These are phyloP conservation scores for Phocides pigmalion DNA, from an alignment of 1,140 invertebrate species.

Conservation along the genomic window DNA sequence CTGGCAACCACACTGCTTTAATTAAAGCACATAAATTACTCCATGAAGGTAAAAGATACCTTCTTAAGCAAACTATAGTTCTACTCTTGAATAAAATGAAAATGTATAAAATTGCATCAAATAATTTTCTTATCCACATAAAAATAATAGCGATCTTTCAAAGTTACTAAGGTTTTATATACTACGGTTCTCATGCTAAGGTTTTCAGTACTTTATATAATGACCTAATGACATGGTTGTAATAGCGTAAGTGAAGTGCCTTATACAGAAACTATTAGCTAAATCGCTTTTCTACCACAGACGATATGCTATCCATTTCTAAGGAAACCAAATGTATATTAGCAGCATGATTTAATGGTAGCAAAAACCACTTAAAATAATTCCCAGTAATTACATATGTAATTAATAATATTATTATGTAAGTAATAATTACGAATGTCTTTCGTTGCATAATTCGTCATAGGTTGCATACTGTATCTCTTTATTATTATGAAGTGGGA, in stretches of 20 bases:
- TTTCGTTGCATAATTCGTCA: background rate
- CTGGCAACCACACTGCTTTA: no score
- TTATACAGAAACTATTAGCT: constrained; percentile 25
- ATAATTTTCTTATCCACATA: background rate
- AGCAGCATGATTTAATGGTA: constrained; percentile 13
- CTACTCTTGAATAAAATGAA: no score
- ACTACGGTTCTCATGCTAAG: background rate
- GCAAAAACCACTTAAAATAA: constrained; percentile 25
- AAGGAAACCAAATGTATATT: constrained; percentile 30
- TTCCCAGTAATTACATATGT: background rate
- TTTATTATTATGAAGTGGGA: no score
- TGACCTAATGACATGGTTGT: constrained; percentile 16
- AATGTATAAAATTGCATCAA: no score
- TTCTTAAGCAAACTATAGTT: no score
- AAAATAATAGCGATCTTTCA: background rate
- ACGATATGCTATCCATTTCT: constrained; percentile 27
- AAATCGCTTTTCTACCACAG: constrained; percentile 28
- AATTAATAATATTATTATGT: background rate
- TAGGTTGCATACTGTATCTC: no score
- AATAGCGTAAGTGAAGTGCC: constrained; percentile 22
- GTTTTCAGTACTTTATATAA: constrained; percentile 2
- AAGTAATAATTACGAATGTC: no score
- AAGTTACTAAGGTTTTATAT: background rate
- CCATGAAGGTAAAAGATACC: no score
- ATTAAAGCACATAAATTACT: no score